These are phyloP conservation scores for Acanthosoma haemorrhoidale DNA, from an alignment of 2,888 invertebrate species.

Conservation along the genomic window DNA sequence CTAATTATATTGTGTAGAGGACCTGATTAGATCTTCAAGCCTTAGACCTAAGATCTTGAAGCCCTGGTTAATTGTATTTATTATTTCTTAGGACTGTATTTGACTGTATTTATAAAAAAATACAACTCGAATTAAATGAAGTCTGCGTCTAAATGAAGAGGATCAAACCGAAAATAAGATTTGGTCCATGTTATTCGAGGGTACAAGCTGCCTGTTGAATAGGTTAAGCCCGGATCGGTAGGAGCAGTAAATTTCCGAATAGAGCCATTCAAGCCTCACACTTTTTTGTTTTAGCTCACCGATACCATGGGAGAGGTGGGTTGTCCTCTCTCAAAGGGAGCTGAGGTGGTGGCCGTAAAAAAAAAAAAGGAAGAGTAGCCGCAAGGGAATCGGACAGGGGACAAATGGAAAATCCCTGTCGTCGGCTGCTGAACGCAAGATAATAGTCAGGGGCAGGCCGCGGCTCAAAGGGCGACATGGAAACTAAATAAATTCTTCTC, in stretches of 20 bases:
- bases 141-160: too few relatives aligned
- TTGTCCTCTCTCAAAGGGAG: background rate
- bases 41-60: too few relatives aligned
- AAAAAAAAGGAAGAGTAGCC: conserved; percentile 1
- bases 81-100: too few relatives aligned
- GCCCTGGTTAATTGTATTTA: too few relatives aligned
- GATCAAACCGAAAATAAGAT: too few relatives aligned
- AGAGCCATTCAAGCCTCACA: conserved; percentile 17
- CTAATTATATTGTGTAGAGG: too few relatives aligned
- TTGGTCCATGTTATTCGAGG: too few relatives aligned
- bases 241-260: conserved; percentile 6
- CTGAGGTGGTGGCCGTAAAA: background rate
- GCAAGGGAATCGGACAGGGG: background rate
- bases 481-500: conserved; percentile 21
- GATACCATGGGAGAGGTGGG: background rate
- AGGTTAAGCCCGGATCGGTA: background rate
- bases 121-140: too few relatives aligned
- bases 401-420: conserved; percentile 23
- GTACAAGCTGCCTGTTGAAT: too few relatives aligned
- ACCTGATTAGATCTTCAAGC: too few relatives aligned
- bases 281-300: background rate
- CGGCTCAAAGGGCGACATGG: conserved; percentile 17
- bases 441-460: conserved; percentile 11
- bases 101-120: too few relatives aligned
- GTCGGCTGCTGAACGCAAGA: background rate